Evolutionary conservation across 2,888 invertebrate genomes (phyloP).

Genomic region (Heliconius ismenius): DNA sequence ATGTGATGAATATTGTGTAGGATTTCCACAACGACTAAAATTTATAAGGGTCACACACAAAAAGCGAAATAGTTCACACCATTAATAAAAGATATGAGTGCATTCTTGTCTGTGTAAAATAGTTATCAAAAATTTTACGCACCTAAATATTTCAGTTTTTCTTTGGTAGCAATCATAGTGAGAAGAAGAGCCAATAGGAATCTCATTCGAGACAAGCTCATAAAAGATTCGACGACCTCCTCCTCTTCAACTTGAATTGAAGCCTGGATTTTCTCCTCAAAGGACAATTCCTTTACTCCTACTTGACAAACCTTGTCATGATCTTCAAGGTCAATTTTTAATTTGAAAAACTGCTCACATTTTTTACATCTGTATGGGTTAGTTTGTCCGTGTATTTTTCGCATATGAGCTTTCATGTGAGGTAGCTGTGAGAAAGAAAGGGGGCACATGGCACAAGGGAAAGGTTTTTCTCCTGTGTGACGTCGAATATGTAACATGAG

Average conservation of each 20-base stretch:
- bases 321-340: conserved; percentile 86
- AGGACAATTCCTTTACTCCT: conserved; percentile 55
- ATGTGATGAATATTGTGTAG: conserved; percentile 44
- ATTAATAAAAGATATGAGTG: conserved; percentile 59
- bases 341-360: conserved; percentile 88
- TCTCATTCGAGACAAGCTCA: conserved; percentile 88
- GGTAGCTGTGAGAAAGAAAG: conserved; percentile 90
- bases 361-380: conserved; percentile 89
- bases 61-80: conserved; percentile 72
- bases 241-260: conserved; percentile 64
- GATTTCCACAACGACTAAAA: conserved; percentile 49
- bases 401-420: conserved; percentile 94
- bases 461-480: conserved; percentile 93
- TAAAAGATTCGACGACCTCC: conserved; percentile 71
- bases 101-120: conserved; percentile 54
- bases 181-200: conserved; percentile 89
- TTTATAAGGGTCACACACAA: conserved; percentile 72
- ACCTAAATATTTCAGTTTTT: conserved; percentile 88
- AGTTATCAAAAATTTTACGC: conserved; percentile 76
- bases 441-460: conserved; percentile 86
- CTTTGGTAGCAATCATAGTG: conserved; percentile 91
- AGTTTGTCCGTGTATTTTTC: conserved; percentile 89
- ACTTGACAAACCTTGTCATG: conserved; percentile 82
- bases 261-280: conserved; percentile 57
- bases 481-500: conserved; percentile 90